Evolutionary conservation across 2,797 vertebrate genomes (phyloP), one percentile per base, ranked within the genome.

Genomic region (Trachurus trachurus): DNA sequence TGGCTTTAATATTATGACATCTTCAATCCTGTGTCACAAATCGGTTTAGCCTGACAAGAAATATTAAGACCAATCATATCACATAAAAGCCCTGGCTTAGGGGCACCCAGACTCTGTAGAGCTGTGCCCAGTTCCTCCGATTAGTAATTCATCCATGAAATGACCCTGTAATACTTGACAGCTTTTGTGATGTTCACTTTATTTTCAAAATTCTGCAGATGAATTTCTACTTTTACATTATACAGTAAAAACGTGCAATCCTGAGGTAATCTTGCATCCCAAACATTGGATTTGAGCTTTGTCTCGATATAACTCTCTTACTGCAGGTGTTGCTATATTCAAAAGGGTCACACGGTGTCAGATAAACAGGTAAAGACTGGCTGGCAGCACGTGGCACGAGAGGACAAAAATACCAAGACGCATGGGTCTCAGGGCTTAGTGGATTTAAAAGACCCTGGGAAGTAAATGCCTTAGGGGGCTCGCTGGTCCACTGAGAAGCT

Each of bases 391-490:
- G n/a, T 53, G 47, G 13, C 44, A 52, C 0, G 34, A 26, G 13
- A 53, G 62, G 63, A 65, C 47, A 61, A 54, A 76, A 71, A 71
- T 76, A 71, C 76, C 52, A 42, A 66, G 63, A 70, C 66, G 77
- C 34, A 21, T 50, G 57, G 78, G 53, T 50, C 19, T 66, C 16
- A 58, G 56, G 79, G 71, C 56, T 83, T 74, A 82, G 65, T 57
- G n/a, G 58, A 19, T n/a, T 49, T 74, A 80, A 81, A 2, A 60
- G 70, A 83, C 63, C 39, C 37, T 56, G 19, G 66, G 50, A 60
- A 45, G 19, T 47, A 74, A 54, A 70, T 59, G n/a, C 39, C 8
- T 72, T 68, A 16, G 45, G 13, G 1, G 58, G 42, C 50, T 45
- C 39, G 31, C 22, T 34, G 37, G 52, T 65, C 34, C 19, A 31